Conservation (phyloP, 2,888 invertebrate genomes). For the Rhagonycha lutea region DNA sequence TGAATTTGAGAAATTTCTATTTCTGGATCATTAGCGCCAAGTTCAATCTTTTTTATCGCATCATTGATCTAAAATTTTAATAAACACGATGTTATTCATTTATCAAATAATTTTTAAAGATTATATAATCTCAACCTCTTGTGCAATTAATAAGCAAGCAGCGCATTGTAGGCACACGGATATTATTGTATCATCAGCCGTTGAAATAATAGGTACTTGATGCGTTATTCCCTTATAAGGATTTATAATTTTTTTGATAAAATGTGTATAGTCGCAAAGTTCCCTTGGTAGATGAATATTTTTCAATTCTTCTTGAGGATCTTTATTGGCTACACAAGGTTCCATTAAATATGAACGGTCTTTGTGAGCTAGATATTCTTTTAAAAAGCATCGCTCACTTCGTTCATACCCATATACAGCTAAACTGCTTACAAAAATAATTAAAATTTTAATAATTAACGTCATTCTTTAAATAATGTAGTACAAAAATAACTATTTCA, state of each 20-base stretch:
- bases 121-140: conserved; percentile 25
- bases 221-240: conserved; percentile 13
- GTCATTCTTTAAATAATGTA: background rate
- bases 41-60: conserved; percentile 7
- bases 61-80: conserved; percentile 23
- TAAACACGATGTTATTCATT: background rate
- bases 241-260: conserved; percentile 19
- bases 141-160: conserved; percentile 34
- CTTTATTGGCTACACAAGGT: background rate
- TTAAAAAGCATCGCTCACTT: background rate
- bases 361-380: background rate
- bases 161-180: conserved; percentile 35
- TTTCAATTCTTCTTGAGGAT: background rate
- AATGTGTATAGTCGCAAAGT: background rate
- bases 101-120: background rate
- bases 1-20: conserved; percentile 4
- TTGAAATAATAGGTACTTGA: background rate
- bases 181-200: conserved; percentile 19
- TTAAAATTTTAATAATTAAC: background rate
- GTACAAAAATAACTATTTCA: background rate
- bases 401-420: background rate
- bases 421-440: background rate
- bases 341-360: background rate
- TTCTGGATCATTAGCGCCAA: conserved; percentile 6
- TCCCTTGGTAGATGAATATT: background rate